Conservation (phyloP, 2,888 invertebrate species). For the Ceraclea dissimilis region DNA sequence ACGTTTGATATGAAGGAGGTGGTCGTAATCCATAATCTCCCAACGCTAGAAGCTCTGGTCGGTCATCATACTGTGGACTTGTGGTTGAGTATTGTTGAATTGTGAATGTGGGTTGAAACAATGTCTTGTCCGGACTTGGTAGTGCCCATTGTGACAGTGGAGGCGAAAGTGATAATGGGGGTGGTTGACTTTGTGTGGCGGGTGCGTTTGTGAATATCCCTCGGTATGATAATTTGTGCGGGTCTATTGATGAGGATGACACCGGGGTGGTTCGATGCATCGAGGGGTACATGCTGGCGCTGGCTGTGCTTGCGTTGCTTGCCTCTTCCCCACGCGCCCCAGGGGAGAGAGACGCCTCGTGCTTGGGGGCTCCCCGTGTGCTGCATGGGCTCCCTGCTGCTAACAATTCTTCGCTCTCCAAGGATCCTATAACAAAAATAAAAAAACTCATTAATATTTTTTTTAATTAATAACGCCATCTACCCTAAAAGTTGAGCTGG, state of each 20-base stretch:
- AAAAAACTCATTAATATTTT: no score
- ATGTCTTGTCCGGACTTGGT: slow-evolving; percentile 58
- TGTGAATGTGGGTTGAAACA: slow-evolving; percentile 49
- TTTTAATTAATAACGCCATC: no score
- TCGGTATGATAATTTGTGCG: slow-evolving; percentile 54
- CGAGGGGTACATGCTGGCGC: slow-evolving; percentile 53
- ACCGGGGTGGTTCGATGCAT: slow-evolving; percentile 40
- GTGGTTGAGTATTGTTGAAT: slow-evolving; percentile 45
- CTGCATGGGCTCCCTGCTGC: slow-evolving; percentile 46
- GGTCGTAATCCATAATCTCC: slow-evolving; percentile 34
- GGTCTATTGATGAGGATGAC: slow-evolving; percentile 43
- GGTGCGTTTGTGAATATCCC: slow-evolving; percentile 64
- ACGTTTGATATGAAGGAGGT: slow-evolving; percentile 40
- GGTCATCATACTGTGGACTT: slow-evolving; percentile 61
- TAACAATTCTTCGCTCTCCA: slow-evolving; percentile 71
- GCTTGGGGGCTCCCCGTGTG: slow-evolving; percentile 48
- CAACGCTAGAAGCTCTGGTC: slow-evolving; percentile 48
- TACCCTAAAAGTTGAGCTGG: no score
- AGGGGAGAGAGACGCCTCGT: slow-evolving; percentile 58
- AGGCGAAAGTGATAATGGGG: slow-evolving; percentile 46
- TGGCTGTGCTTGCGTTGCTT: slow-evolving; percentile 59
- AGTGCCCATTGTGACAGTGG: slow-evolving; percentile 65
- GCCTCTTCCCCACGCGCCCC: slow-evolving; percentile 66
- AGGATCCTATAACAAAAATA: slow-evolving; percentile 57
- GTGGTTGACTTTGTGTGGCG: slow-evolving; percentile 37